Percentiles rank a stretch among this genome's conserved stretches.
Evolutionary conservation across 1,140 invertebrate species (phyloP).

Genomic region (Drosophila lacteicornis): DNA sequence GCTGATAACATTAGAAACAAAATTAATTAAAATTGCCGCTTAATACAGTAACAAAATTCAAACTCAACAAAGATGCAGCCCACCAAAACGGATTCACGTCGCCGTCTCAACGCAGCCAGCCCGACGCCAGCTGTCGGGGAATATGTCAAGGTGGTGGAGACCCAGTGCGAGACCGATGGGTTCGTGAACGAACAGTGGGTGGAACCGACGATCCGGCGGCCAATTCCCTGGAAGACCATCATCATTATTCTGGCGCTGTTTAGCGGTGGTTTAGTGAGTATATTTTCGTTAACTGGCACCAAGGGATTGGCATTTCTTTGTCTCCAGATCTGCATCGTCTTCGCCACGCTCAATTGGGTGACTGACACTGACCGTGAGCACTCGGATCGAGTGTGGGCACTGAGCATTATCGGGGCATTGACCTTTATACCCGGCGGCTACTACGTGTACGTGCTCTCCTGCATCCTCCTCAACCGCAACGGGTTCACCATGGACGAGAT

Average conservation of each 20-base stretch:
- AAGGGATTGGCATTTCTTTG: neutral
- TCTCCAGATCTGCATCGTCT: slow-evolving; percentile 54
- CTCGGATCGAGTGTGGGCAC: slow-evolving; percentile 54
- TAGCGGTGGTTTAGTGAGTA: slow-evolving; percentile 55
- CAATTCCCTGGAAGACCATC: slow-evolving; percentile 68
- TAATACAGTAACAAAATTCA: neutral
- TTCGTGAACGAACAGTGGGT: slow-evolving; percentile 68
- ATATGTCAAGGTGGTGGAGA: slow-evolving; percentile 38
- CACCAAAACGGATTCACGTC: slow-evolving; percentile 60
- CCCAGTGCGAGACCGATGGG: slow-evolving; percentile 51
- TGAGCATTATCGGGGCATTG: slow-evolving; percentile 60
- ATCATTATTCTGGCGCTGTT: slow-evolving; percentile 57
- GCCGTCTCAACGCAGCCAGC: slow-evolving; percentile 48
- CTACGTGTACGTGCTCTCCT: slow-evolving; percentile 57
- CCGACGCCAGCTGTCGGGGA: slow-evolving; percentile 3
- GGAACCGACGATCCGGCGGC: slow-evolving; percentile 11
- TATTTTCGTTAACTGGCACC: neutral
- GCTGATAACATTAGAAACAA: slow-evolving; percentile 24
- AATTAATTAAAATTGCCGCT: neutral
- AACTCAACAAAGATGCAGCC: slow-evolving; percentile 52
- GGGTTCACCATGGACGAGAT: slow-evolving; percentile 72
- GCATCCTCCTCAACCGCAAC: slow-evolving; percentile 50
- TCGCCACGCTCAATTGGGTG: slow-evolving; percentile 50
- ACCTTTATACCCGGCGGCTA: slow-evolving; percentile 71
- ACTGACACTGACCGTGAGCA: slow-evolving; percentile 43